These are phyloP conservation scores for Drosophila albomicans DNA, from an alignment of 1,140 invertebrate species.

Conservation along the genomic window DNA sequence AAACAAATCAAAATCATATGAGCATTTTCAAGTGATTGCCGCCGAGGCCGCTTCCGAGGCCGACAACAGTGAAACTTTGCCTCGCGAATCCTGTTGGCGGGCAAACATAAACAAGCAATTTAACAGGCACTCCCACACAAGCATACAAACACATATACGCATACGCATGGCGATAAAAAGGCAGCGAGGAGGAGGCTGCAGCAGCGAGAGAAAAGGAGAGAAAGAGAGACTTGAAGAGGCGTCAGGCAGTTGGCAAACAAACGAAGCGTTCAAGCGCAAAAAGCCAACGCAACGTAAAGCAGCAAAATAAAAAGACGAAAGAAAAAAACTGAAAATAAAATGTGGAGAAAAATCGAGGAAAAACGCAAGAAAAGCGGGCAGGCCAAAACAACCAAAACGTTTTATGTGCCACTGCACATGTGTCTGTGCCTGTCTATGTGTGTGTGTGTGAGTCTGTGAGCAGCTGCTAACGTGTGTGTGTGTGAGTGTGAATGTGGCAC, in stretches of 20 bases:
- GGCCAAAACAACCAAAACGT: constrained; percentile 73
- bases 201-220: background rate
- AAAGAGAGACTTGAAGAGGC: constrained; percentile 44
- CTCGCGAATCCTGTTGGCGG: constrained; percentile 43
- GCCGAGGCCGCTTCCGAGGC: constrained; percentile 7
- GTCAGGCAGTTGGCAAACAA: constrained; percentile 78
- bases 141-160: constrained; percentile 1
- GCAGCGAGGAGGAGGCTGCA: background rate
- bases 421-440: constrained; percentile 24
- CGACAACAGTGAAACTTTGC: constrained; percentile 27
- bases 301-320: background rate
- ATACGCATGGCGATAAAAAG: constrained; percentile 25
- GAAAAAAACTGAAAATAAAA: constrained; percentile 25
- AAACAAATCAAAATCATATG: constrained; percentile 82
- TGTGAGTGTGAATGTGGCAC: constrained; percentile 30
- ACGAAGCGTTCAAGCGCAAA: constrained; percentile 81
- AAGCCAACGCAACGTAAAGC: constrained; percentile 55
- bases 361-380: constrained; percentile 46
- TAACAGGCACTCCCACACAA: constrained; percentile 64
- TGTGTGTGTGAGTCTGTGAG: constrained; percentile 17
- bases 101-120: constrained; percentile 82
- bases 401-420: constrained; percentile 64
- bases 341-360: constrained; percentile 28
- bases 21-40: constrained; percentile 75
- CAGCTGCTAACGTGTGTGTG: constrained; percentile 26